Base-by-base conservation (phyloP, 2,113 vertebrate genomes). In the Platysteira castanea region DNA sequence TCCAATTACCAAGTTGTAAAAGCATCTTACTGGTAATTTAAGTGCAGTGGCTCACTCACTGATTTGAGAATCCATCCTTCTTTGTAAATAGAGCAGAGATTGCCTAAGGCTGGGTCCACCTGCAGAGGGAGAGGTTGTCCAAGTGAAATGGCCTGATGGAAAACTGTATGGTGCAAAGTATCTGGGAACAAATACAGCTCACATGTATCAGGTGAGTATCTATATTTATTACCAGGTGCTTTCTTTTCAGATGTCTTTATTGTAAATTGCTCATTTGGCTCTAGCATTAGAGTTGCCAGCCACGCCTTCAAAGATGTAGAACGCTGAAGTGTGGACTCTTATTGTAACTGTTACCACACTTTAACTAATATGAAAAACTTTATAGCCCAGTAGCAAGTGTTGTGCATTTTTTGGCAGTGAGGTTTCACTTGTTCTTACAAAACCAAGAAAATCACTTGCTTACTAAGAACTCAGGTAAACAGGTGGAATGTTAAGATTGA, bases 91-190 rank as follows among this genome's bases (percentile, higher is more conserved):
- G 99, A 99, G 98, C 98, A 98, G 99, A 97, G 99, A 99, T 86
- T 99, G 99, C 96, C 96, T 98, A 87, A 98, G 98, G 81, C 95
- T 99, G 57, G 99, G 99, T 35, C 98, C 99, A 96, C 99, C 99
- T 92, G 98, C 98, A 28, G 98, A 99, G 47, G 99, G 99, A 87
- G 99, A 99, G 97, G 97, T 98, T 53, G 98, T 99, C 76, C 99
- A 99, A 97, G 99, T 99, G 85, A 99, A 99, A 96, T 99, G 99
- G 99, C 98, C 99, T 3, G 99, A 99, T 95, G 99, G 99, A 91
- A 98, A 99, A 89, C 98, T 99, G 93, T 99, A 99, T 23, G 98
- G 98, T n/a, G 99, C 99, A 49, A 99, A 99, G 96, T 99, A 99
- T 90, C 97, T 99, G 49, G 99, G 99, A 96, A 98, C 98, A 68